Base-by-base conservation (phyloP, 1,140 invertebrate genomes). In the Rhyzopertha dominica region DNA sequence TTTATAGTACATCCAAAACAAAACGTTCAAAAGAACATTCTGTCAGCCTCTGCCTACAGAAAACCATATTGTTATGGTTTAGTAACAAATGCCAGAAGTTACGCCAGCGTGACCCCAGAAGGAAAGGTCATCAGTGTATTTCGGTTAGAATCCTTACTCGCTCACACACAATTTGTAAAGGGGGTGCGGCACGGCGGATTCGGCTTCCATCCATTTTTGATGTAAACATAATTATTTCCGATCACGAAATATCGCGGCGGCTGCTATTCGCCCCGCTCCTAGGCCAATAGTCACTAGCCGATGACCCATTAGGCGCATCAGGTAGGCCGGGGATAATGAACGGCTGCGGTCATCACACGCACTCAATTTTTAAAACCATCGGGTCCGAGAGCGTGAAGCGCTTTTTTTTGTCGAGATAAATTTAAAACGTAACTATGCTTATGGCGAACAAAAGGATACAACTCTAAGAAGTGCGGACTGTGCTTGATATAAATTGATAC, bases 171-270 rank as follows among this genome's bases (percentile, higher is more conserved):
- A 10, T 35, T 35, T 35, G 32, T 18, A 35, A 35, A 14, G n/a
- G 17, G 17, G 20, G 20, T 13, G 36, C 17, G 36, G 36, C 16
- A 20, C n/a, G 19, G 16, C 19, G 10, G 14, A 17, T 23, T 38
- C 24, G 10, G n/a, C 32, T 31, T 25, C 40, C 51, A 51, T 56
- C 51, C 51, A 56, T 54, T 56, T 53, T 53, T 47, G 47, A 53
- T 41, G 51, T 53, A 46, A 56, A 56, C 51, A 51, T 56, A 56
- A 56, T 56, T 54, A 53, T 56, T 56, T 56, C 54, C 54, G 54
- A 56, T 56, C 54, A 56, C 54, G 54, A 48, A 43, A 56, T 47
- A 50, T 47, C 51, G 47, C 47, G 49, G 43, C 49, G 41, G 45
- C 41, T 46, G 54, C 54, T 48, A 56, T 56, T 56, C 54, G 54